Evolutionary conservation across 2,888 invertebrate species (phyloP).

Genomic region (Euplagia quadripunctaria): DNA sequence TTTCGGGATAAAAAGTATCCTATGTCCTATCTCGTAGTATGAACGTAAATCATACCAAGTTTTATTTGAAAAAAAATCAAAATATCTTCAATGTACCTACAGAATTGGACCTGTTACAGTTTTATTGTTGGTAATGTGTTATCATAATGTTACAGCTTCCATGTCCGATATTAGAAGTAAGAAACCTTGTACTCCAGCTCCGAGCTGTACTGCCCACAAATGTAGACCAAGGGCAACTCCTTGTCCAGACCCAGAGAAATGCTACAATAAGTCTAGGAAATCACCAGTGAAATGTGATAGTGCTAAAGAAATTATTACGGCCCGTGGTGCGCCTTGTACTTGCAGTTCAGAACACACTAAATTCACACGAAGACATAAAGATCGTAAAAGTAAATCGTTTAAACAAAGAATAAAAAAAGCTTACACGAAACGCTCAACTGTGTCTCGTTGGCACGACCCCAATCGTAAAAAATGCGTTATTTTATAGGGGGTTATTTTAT

Average conservation of each 20-base stretch:
- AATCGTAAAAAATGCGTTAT: slow-evolving; percentile 5
- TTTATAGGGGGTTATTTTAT: slow-evolving; percentile 12
- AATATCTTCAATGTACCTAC: too few relatives aligned
- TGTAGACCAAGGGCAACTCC: slow-evolving; percentile 75
- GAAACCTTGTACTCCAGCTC: slow-evolving; percentile 77
- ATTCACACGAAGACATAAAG: slow-evolving; percentile 6
- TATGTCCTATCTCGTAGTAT: too few relatives aligned
- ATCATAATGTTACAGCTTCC: slow-evolving; percentile 15
- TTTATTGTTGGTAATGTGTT: background rate
- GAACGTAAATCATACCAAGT: too few relatives aligned
- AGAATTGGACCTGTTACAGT: too few relatives aligned
- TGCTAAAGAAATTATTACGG: slow-evolving; percentile 57
- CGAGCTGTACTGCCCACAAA: slow-evolving; percentile 74
- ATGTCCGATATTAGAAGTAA: slow-evolving; percentile 44
- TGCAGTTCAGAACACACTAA: background rate
- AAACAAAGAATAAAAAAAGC: slow-evolving; percentile 3
- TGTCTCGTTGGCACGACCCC: slow-evolving; percentile 12
- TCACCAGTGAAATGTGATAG: slow-evolving; percentile 73
- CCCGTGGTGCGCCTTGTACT: slow-evolving; percentile 7
- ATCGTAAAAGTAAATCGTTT: background rate
- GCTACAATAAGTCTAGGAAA: slow-evolving; percentile 71
- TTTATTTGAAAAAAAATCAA: too few relatives aligned
- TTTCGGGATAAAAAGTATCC: too few relatives aligned
- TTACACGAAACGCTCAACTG: slow-evolving; percentile 11
- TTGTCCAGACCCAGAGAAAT: slow-evolving; percentile 75